phyloP scores from a whole-genome alignment of 1,140 invertebrate species.

The Drosophila bocki region DNA sequence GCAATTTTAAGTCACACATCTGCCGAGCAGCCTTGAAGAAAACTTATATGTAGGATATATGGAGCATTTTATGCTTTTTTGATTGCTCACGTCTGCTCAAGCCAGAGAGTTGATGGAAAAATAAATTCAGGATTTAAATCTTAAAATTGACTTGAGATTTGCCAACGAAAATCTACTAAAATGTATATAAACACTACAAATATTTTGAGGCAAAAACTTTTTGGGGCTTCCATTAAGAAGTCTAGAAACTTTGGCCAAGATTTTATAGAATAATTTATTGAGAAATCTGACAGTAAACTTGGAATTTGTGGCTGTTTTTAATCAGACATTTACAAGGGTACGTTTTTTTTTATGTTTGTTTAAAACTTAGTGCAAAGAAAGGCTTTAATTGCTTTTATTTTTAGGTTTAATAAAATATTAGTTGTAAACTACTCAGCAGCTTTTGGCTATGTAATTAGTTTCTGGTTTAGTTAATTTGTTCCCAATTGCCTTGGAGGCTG shows the following conservation, averaged over 20 bases:
- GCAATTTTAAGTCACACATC: slow-evolving; percentile 15
- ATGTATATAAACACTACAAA: not conserved
- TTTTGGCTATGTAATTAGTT: not conserved
- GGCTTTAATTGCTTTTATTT: no score
- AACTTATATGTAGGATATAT: not conserved
- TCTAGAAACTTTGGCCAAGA: not conserved
- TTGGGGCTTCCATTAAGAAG: not conserved
- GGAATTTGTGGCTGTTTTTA: not conserved
- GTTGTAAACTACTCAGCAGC: not conserved
- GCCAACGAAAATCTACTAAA: not conserved
- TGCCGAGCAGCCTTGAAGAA: not conserved
- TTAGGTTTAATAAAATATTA: not conserved
- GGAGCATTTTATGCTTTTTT: slow-evolving; percentile 15
- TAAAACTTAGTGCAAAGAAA: not conserved
- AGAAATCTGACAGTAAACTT: not conserved
- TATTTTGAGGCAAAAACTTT: not conserved
- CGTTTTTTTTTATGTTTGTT: not conserved
- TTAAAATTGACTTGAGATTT: slow-evolving; percentile 11
- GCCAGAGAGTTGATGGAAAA: slow-evolving; percentile 4
- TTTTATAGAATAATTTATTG: not conserved
- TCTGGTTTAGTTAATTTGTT: not conserved
- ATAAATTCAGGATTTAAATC: slow-evolving; percentile 10
- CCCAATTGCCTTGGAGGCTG: not conserved
- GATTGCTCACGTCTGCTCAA: slow-evolving; percentile 11
- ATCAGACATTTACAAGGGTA: not conserved